phyloP scores from a whole-genome alignment of 1,140 invertebrate genomes.

The Drosophila eugracilis region DNA sequence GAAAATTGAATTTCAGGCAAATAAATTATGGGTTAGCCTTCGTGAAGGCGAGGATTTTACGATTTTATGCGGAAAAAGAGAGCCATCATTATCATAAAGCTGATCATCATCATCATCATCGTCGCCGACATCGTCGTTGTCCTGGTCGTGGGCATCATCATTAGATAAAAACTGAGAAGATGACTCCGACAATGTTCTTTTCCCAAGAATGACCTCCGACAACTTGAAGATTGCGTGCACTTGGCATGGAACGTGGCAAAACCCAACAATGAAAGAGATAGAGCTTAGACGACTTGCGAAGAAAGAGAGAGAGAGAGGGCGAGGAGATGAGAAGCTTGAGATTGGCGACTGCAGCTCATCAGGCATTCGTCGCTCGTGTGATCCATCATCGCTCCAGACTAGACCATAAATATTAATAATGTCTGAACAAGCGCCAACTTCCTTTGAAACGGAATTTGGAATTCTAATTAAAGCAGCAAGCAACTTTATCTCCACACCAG shows the following conservation, averaged over 20 bases:
- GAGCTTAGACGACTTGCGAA: no score
- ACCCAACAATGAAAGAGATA: slow-evolving; percentile 1
- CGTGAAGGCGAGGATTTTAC: slow-evolving; percentile 51
- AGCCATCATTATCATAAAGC: slow-evolving; percentile 21
- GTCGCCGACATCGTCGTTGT: slow-evolving; percentile 37
- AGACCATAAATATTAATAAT: slow-evolving; percentile 76
- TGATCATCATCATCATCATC: slow-evolving; percentile 55
- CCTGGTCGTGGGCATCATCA: slow-evolving; percentile 23
- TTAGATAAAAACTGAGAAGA: slow-evolving; percentile 51
- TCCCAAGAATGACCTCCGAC: slow-evolving; percentile 43
- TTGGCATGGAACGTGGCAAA: slow-evolving; percentile 66
- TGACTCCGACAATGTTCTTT: slow-evolving; percentile 44
- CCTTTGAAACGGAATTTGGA: slow-evolving; percentile 78
- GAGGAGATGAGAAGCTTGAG: slow-evolving; percentile 19
- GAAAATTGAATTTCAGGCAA: slow-evolving; percentile 79
- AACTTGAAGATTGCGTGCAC: slow-evolving; percentile 44
- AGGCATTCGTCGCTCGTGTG: slow-evolving; percentile 58
- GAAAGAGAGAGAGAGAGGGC: slow-evolving; percentile 3
- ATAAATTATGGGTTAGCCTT: slow-evolving; percentile 77
- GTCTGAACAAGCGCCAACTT: slow-evolving; percentile 74
- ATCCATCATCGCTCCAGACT: slow-evolving; percentile 62
- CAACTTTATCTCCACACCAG: slow-evolving; percentile 67
- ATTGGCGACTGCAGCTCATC: slow-evolving; percentile 58
- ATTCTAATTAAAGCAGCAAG: slow-evolving; percentile 80
- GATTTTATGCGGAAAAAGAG: slow-evolving; percentile 66